Conservation (phyloP, 1,140 invertebrate genomes). For the Drosophila littoralis region DNA sequence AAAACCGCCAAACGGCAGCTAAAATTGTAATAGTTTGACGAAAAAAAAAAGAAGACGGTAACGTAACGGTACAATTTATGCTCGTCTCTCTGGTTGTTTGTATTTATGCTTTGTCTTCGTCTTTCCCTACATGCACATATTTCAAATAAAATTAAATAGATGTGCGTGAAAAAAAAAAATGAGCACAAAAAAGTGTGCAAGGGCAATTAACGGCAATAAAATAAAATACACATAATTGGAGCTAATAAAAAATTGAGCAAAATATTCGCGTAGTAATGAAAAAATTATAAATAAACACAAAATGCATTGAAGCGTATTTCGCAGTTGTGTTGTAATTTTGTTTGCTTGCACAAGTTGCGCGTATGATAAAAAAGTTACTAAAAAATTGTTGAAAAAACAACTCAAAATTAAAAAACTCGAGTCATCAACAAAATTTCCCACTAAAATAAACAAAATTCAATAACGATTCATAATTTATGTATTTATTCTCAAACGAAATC, state of each 20-base stretch:
- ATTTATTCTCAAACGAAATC: slow-evolving; percentile 6
- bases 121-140: slow-evolving; percentile 7
- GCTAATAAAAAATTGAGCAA: slow-evolving; percentile 56
- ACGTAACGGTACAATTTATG: slow-evolving; percentile 59
- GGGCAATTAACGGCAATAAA: slow-evolving; percentile 50
- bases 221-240: slow-evolving; percentile 57
- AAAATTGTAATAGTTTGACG: slow-evolving; percentile 16
- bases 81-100: slow-evolving; percentile 50
- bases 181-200: slow-evolving; percentile 30
- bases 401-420: not conserved
- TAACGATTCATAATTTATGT: slow-evolving; percentile 11
- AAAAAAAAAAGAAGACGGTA: slow-evolving; percentile 26
- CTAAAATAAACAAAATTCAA: not conserved
- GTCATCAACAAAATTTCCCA: not conserved
- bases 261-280: slow-evolving; percentile 37
- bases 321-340: slow-evolving; percentile 23
- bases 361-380: not conserved
- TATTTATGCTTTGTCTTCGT: slow-evolving; percentile 27
- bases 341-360: slow-evolving; percentile 37
- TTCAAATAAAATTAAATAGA: slow-evolving; percentile 18
- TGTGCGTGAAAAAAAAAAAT: slow-evolving; percentile 42
- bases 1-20: slow-evolving; percentile 20
- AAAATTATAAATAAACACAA: slow-evolving; percentile 47
- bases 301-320: slow-evolving; percentile 24
- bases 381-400: not conserved